Evolutionary conservation across 2,113 vertebrate species (phyloP), one percentile per base, ranked within the genome.

Genomic region (Hirundichthys speculiger): DNA sequence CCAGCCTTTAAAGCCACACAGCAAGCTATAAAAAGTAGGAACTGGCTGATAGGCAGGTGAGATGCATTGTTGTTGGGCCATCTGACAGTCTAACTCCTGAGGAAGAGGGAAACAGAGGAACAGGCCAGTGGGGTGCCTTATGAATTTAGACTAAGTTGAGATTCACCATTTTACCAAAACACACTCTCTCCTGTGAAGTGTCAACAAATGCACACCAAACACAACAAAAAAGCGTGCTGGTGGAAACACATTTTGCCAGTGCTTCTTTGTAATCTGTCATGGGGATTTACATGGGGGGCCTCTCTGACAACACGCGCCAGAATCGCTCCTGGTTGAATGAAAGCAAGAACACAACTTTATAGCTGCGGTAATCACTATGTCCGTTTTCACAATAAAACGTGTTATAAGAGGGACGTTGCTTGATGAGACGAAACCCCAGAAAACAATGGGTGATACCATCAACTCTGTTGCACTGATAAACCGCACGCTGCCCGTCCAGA

Each of bases 91-190:
- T 69, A 85, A 86, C 78, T 78, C 72, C 2, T 14, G 65, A 83
- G 85, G 59, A 79, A 64, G 59, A 49, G 56, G 76, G 69, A 91
- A 86, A 87, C 78, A 86, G 78, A 85, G 84, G 75, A 85, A 80
- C 57, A 15, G 47, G 58, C 69, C 83, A 74, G 84, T 66, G 66
- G 86, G 88, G 86, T 87, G 89, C 87, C 90, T 89, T 83, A 84
- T 90, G 88, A 92, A 90, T 90, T 90, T 91, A 90, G 88, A 89
- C 84, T 87, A 85, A 80, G 88, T 89, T 88, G 82, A 88, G 81
- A 88, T 86, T 84, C 84, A 76, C 79, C 72, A 86, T 83, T 85
- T 81, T 58, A 68, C 58, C 42, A 57, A 80, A 86, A 81, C 74
- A 69, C 64, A 58, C 54, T 69, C 77, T 86, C 71, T 77, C 52